These are phyloP conservation scores for Taxidea taxus DNA, from an alignment of 2,113 vertebrate species.

Conservation along the genomic window DNA sequence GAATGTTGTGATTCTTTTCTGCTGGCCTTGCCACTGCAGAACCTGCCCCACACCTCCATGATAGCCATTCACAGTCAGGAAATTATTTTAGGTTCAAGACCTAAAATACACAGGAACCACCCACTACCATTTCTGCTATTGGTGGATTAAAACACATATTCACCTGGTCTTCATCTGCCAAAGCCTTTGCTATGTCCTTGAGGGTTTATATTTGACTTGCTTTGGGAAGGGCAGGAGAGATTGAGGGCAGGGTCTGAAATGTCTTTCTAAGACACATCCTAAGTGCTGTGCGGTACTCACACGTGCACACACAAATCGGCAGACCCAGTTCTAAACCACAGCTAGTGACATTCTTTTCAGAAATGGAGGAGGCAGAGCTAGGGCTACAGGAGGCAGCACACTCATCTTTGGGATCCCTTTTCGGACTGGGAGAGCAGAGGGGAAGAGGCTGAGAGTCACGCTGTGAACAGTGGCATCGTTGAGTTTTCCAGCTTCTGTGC, in stretches of 20 bases:
- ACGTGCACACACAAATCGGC: background rate
- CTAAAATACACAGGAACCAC: background rate
- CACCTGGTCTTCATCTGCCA: background rate
- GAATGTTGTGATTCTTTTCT: background rate
- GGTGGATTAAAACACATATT: background rate
- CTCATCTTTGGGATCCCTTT: slow-evolving; percentile 25
- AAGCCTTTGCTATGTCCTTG: background rate
- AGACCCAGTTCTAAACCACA: background rate
- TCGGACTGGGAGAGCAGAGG: background rate
- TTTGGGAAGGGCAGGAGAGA: background rate
- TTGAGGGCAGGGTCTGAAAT: background rate
- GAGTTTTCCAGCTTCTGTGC: background rate
- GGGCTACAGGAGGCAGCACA: background rate
- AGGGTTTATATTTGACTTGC: slow-evolving; percentile 1
- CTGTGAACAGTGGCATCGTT: background rate
- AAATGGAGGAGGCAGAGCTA: background rate
- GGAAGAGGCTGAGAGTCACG: background rate
- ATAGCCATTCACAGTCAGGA: background rate
- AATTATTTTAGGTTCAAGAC: background rate
- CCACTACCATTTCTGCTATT: background rate
- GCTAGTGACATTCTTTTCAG: slow-evolving; percentile 11
- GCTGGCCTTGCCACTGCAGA: background rate
- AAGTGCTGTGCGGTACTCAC: background rate
- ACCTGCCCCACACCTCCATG: background rate
- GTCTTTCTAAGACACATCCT: background rate